A percentile compares a stretch with the other conserved stretches of the same genome.
Conservation (phyloP, 2,888 invertebrate species). For the Drosophila birchii region DNA sequence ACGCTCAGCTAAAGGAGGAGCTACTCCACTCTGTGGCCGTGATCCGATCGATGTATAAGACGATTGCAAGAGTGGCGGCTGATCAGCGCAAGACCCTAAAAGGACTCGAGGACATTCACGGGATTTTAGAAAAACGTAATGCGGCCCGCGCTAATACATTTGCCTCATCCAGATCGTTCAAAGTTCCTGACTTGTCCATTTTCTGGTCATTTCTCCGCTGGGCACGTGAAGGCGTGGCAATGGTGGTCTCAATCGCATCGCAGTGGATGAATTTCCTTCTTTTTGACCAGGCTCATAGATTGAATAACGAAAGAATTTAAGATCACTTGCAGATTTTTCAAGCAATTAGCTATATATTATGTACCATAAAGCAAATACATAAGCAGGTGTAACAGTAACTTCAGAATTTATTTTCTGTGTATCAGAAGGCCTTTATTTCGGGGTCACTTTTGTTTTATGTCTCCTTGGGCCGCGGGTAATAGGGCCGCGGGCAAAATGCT, state of each 20-base stretch:
- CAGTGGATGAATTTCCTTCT: background rate
- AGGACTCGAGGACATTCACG: background rate
- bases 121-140: background rate
- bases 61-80: background rate
- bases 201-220: background rate
- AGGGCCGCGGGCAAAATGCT: background rate
- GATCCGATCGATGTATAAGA: too few relatives aligned
- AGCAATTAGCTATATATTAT: background rate
- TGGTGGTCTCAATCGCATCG: background rate
- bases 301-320: background rate
- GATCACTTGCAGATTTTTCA: background rate
- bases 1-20: too few relatives aligned
- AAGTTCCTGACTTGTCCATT: background rate
- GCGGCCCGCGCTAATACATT: background rate
- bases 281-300: background rate
- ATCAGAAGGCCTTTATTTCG: constrained; percentile 11
- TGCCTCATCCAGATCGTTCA: too few relatives aligned
- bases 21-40: too few relatives aligned
- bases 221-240: background rate
- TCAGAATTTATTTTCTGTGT: background rate
- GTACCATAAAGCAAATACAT: background rate
- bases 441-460: constrained; percentile 24
- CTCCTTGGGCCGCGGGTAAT: background rate
- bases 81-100: background rate
- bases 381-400: background rate